Conservation (phyloP, 2,888 invertebrate genomes). For the Eristalis intricaria region DNA sequence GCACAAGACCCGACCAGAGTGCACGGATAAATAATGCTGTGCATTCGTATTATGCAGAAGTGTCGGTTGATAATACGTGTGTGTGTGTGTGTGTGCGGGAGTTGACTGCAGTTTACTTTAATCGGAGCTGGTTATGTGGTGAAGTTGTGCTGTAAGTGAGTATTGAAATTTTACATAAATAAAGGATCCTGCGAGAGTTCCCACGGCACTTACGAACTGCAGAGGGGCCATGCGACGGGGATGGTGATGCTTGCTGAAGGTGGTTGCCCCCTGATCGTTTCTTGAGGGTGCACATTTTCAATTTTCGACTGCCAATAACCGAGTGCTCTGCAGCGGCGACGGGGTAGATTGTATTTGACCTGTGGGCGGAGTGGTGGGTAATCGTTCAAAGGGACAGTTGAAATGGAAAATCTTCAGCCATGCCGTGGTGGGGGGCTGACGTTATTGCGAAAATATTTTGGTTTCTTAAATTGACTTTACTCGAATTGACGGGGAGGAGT, state of each 20-base stretch:
- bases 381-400: slow-evolving; percentile 55
- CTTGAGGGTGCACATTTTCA: slow-evolving; percentile 39
- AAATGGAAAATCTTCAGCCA: slow-evolving; percentile 38
- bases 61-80: slow-evolving; percentile 45
- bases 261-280: slow-evolving; percentile 44
- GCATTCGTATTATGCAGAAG: slow-evolving; percentile 58
- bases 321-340: not conserved
- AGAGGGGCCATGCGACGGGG: not conserved
- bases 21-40: slow-evolving; percentile 64
- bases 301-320: slow-evolving; percentile 23
- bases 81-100: slow-evolving; percentile 14
- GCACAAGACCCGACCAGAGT: slow-evolving; percentile 32
- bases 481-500: slow-evolving; percentile 2
- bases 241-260: not conserved
- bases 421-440: not conserved
- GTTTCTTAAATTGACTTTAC: not conserved
- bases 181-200: slow-evolving; percentile 58
- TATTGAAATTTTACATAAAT: slow-evolving; percentile 66
- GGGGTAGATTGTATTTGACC: slow-evolving; percentile 42
- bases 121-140: slow-evolving; percentile 55
- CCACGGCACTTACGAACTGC: slow-evolving; percentile 53
- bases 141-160: slow-evolving; percentile 46
- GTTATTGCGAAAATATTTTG: slow-evolving; percentile 22
- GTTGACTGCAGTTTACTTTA: slow-evolving; percentile 63
- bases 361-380: slow-evolving; percentile 11